phyloP scores from a whole-genome alignment of 2,888 invertebrate species.

The Dryomyza anilis region DNA sequence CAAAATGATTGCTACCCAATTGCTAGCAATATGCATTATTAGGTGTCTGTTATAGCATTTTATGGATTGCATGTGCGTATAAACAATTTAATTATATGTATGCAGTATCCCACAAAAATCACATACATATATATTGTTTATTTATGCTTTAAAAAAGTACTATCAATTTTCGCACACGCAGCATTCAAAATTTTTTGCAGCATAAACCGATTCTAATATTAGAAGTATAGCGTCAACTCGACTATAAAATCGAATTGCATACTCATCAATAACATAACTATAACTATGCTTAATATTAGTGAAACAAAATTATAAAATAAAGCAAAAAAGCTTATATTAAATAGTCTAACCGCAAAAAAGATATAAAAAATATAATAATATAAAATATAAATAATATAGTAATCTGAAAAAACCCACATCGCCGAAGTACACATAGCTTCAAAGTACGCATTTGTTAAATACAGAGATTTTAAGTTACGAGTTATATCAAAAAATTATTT shows the following conservation, averaged over 20 bases:
- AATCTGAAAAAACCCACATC: too few relatives aligned
- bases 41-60: background rate
- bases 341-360: background rate
- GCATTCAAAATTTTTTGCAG: slow-evolving; percentile 15
- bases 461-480: too few relatives aligned
- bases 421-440: too few relatives aligned
- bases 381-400: too few relatives aligned
- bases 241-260: too few relatives aligned
- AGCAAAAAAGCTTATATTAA: background rate
- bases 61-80: slow-evolving; percentile 7
- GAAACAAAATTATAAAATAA: background rate
- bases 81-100: slow-evolving; percentile 22
- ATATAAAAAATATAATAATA: too few relatives aligned
- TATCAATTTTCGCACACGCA: slow-evolving; percentile 10
- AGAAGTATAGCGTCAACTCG: too few relatives aligned
- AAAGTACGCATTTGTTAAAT: too few relatives aligned
- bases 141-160: background rate
- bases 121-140: slow-evolving; percentile 24
- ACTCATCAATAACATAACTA: background rate
- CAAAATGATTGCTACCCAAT: slow-evolving; percentile 3
- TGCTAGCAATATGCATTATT: background rate
- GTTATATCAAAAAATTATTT: too few relatives aligned
- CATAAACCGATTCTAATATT: slow-evolving; percentile 18
- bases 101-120: background rate
- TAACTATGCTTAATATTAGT: background rate